Evolutionary conservation across 1,140 invertebrate genomes (phyloP), one percentile per base, ranked within the genome.

Genomic region (Aphaenogaster rudis): DNA sequence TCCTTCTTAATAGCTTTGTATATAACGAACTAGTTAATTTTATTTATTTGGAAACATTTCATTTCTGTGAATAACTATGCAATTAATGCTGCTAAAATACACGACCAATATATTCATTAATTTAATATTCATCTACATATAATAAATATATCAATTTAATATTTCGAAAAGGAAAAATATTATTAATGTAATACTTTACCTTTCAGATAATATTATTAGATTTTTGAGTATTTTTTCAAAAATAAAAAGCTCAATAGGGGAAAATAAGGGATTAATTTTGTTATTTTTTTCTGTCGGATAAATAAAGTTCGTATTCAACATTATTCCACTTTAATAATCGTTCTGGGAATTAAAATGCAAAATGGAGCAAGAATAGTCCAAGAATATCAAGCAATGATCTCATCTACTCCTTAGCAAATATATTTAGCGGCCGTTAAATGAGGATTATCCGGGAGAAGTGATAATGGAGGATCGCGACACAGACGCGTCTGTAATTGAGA

Each of bases 371-470:
- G 36, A 39, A 64, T 0, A 6, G 4, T 39, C 0, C 33, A 64
- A 39, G 63, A 15, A 33, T 33, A 39, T 39, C 33, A 64, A 39
- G 28, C 36, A 64, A 8, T n/a, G n/a, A 69, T 69, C 42, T 69
- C 42, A 69, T 69, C 3, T 42, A n/a, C n/a, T 45, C 17, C 39
- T 69, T 69, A 45, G 39, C n/a, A 48, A 69, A 28, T 45, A 69
- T 42, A 69, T 45, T 45, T 42, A 64, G 15, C 3, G 33, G 15
- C 13, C 9, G 61, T 64, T 64, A 17, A 48, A 69, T 69, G 42
- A 69, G 42, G 42, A 45, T 69, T 69, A 69, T 69, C 42, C 66
- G 66, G 42, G n/a, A 69, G 39, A 69, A 28, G 11, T 69, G n/a
- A 48, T 69, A 69, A 69, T 28, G 6, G n/a, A 67, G 4, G 36